Evolutionary conservation across 2,113 vertebrate species (phyloP).

Genomic region (Pseudorhombus dupliciocellatus): DNA sequence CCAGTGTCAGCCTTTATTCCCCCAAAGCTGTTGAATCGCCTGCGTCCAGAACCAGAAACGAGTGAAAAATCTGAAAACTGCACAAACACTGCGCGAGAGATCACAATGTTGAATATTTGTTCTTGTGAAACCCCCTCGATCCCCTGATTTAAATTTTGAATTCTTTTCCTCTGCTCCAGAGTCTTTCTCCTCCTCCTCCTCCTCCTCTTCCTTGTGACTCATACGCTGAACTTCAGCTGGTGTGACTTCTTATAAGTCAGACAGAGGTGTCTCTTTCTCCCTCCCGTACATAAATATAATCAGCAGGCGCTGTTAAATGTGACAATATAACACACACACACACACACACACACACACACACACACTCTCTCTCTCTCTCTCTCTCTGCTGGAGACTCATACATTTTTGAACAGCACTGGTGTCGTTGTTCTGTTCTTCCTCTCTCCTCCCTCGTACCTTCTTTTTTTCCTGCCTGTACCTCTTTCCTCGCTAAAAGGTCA

Average conservation of each 20-base stretch:
- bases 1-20: too few species aligned
- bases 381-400: slow-evolving; percentile 30
- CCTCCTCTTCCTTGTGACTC: slow-evolving; percentile 50
- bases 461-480: not conserved
- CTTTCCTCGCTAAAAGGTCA: slow-evolving; percentile 20
- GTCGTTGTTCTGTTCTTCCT: slow-evolving; percentile 9
- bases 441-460: not conserved
- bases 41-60: too few species aligned
- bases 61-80: too few species aligned
- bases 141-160: too few species aligned
- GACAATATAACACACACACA: not conserved
- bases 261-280: slow-evolving; percentile 40
- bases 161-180: not conserved
- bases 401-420: slow-evolving; percentile 50
- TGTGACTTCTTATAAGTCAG: slow-evolving; percentile 33
- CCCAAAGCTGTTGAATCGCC: too few species aligned
- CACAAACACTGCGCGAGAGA: too few species aligned
- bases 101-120: too few species aligned
- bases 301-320: slow-evolving; percentile 1
- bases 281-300: slow-evolving; percentile 8
- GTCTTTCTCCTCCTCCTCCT: slow-evolving; percentile 7
- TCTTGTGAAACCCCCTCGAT: too few species aligned
- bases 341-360: not conserved
- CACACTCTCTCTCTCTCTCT: not conserved
- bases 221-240: slow-evolving; percentile 39